Conservation (phyloP, 2,888 invertebrate species). For the Polietes domitor region DNA sequence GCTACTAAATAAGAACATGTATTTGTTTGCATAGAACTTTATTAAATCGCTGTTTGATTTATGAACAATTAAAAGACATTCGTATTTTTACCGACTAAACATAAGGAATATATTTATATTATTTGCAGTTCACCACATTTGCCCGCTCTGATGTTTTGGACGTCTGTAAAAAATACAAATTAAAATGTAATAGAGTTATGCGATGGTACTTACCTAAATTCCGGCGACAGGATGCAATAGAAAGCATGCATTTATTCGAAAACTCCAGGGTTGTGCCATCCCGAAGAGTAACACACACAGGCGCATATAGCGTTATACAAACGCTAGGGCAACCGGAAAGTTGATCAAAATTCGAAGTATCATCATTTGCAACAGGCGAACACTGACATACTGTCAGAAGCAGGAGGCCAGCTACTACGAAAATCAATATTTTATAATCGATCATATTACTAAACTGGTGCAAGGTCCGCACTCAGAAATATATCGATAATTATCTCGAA, state of each 20-base stretch:
- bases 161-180: neutral
- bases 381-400: neutral
- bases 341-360: neutral
- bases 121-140: neutral
- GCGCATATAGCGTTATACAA: neutral
- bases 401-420: neutral
- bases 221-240: neutral
- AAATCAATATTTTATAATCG: no score
- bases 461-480: neutral
- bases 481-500: neutral
- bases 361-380: neutral
- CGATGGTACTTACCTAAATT: neutral
- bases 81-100: neutral
- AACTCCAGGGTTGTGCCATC: neutral
- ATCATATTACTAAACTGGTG: neutral
- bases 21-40: neutral
- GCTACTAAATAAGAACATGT: no score
- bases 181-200: no score
- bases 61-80: neutral
- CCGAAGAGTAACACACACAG: neutral
- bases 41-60: neutral
- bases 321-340: neutral
- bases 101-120: neutral
- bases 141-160: neutral
- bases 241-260: neutral